These are phyloP conservation scores for Exephanes ischioxanthus DNA, from an alignment of 2,888 invertebrate genomes.

Conservation along the genomic window DNA sequence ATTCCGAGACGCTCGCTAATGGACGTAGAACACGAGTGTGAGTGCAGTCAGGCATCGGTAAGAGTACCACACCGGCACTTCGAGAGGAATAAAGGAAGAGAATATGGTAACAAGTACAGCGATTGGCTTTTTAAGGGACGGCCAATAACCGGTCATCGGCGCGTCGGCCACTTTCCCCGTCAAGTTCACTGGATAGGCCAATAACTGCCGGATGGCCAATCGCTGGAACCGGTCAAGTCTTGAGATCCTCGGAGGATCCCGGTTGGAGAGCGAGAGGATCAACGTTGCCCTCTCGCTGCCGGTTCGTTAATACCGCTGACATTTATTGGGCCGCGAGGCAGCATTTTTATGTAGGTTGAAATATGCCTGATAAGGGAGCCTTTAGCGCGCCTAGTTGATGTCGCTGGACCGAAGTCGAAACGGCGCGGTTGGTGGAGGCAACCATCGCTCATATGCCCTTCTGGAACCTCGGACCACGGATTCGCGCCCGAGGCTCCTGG, in stretches of 20 bases:
- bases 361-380: slow-evolving; percentile 45
- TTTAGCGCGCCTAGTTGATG: background rate
- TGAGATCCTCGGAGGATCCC: background rate
- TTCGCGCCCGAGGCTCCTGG: background rate
- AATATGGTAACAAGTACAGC: slow-evolving; percentile 19
- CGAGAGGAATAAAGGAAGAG: slow-evolving; percentile 47
- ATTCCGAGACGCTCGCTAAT: slow-evolving; percentile 75
- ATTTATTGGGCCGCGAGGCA: slow-evolving; percentile 66
- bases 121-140: slow-evolving; percentile 28
- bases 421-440: background rate
- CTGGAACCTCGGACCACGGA: background rate
- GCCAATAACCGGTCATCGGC: slow-evolving; percentile 11
- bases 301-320: slow-evolving; percentile 59
- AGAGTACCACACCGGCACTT: slow-evolving; percentile 50
- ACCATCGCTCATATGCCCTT: background rate
- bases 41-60: slow-evolving; percentile 61
- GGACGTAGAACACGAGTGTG: slow-evolving; percentile 73
- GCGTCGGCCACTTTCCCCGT: background rate
- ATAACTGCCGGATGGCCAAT: background rate
- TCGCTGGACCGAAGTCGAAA: background rate
- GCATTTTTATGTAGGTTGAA: slow-evolving; percentile 57
- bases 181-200: background rate
- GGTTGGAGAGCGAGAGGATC: slow-evolving; percentile 8
- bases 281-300: slow-evolving; percentile 35
- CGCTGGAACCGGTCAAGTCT: background rate